Evolutionary conservation across 2,797 vertebrate genomes (phyloP).

Genomic region (Rhinogobio ventralis): DNA sequence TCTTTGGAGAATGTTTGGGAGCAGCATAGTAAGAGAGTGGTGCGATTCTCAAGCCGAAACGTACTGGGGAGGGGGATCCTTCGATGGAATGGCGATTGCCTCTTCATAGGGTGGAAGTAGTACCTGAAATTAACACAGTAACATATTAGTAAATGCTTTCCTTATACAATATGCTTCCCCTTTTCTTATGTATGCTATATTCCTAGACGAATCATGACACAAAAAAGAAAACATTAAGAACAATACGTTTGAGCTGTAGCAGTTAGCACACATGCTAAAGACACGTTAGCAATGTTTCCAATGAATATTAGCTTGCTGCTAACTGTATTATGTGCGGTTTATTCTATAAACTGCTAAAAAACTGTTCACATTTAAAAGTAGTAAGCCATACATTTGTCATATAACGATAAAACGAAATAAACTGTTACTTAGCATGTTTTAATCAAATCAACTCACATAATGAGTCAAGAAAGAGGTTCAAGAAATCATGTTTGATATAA

Average conservation of each 20-base stretch:
- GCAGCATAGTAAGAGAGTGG: neutral
- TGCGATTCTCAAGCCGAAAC: constrained; percentile 70
- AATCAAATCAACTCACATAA: neutral
- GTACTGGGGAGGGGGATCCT: constrained; percentile 80
- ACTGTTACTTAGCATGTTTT: no score
- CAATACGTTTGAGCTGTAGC: neutral
- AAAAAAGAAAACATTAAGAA: neutral
- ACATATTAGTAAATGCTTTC: neutral
- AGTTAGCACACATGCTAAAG: constrained; percentile 1
- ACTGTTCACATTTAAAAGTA: neutral
- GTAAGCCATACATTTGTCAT: neutral
- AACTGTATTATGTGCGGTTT: neutral
- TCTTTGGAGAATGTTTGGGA: constrained; percentile 42
- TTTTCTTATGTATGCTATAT: neutral
- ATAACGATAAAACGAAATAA: neutral
- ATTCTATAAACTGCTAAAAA: neutral
- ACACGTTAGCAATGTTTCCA: neutral
- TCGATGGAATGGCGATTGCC: constrained; percentile 75
- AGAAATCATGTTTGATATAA: neutral
- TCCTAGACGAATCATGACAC: neutral
- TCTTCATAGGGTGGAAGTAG: constrained; percentile 82
- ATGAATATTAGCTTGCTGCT: neutral
- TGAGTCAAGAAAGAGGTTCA: neutral
- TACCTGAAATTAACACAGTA: constrained; percentile 67
- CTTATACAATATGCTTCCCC: neutral